Conservation (phyloP, 30 jellyfish, hydroid and myxozoan species). For the Cassiopea andromeda region DNA sequence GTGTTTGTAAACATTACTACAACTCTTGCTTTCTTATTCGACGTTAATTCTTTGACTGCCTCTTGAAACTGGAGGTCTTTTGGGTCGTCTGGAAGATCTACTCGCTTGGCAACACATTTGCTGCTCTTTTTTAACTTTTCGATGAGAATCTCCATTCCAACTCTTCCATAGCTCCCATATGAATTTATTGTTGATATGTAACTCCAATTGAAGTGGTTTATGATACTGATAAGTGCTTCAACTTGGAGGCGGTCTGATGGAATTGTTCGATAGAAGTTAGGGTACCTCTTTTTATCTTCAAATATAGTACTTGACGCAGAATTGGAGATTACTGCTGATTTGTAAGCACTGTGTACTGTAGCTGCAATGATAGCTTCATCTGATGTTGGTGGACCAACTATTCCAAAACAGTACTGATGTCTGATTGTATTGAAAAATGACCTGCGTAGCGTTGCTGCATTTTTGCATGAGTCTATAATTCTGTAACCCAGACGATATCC, state of each 20-base stretch:
- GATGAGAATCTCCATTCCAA: conserved; percentile 52
- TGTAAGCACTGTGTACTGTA: conserved; percentile 55
- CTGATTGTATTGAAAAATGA: conserved; percentile 1
- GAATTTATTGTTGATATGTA: conserved; percentile 70
- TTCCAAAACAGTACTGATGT: neutral
- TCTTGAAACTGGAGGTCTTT: conserved; percentile 2
- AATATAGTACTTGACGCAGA: conserved; percentile 66
- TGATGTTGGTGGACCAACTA: conserved; percentile 75
- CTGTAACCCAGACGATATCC: conserved; percentile 53
- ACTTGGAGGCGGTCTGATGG: conserved; percentile 78
- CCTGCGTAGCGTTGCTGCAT: conserved; percentile 58
- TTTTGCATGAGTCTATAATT: conserved; percentile 60
- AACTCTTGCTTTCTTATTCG: conserved; percentile 23
- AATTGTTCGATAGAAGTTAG: conserved; percentile 75
- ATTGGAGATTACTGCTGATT: conserved; percentile 50
- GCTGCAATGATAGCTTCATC: conserved; percentile 74
- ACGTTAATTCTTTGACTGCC: conserved; percentile 14
- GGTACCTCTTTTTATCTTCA: conserved; percentile 58
- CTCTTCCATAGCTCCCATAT: conserved; percentile 70
- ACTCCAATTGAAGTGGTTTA: conserved; percentile 71
- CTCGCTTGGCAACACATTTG: conserved; percentile 54
- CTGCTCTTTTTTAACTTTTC: neutral
- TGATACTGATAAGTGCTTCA: conserved; percentile 63
- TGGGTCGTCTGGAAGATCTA: conserved; percentile 38
- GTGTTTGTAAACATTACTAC: conserved; percentile 64